Evolutionary conservation across 2,113 vertebrate genomes (phyloP), one percentile per base, ranked within the genome.

Genomic region (Notarius lentiginosus): DNA sequence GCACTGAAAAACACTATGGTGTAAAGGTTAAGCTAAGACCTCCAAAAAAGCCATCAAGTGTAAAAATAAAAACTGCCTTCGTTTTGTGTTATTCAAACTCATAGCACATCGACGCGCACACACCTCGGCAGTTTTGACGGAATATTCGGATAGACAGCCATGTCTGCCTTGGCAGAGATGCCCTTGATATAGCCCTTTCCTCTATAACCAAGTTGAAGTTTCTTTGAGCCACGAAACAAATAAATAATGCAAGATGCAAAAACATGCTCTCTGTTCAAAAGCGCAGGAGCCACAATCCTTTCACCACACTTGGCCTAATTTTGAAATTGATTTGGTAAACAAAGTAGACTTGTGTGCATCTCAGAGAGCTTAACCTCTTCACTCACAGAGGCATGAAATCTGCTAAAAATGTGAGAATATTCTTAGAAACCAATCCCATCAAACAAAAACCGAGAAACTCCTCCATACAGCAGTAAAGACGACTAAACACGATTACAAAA

Each of bases 181-280:
- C 75, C 79, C 85, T 82, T 58, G 51, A 60, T n/a, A 22, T 82
- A 18, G 66, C 80, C 58, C 53, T 49, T 63, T 34, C 60, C 30
- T 72, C 27, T 72, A 1, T 34, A 70, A 70, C 61, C 55, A 34
- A 55, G 65, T 17, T 70, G 72, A 34, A 60, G 82, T 18, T 72
- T 72, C 77, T 80, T 56, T 47, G 7, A 58, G 51, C 15, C 76
- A 70, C 34, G 30, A 87, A 87, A 87, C 61, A 83, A 83, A 87
- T 75, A 83, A 87, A 83, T 83, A 75, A 60, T n/a, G 22, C 24
- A 70, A 60, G 1, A 76, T 55, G 27, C 30, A 76, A 24, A 86
- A 86, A 87, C 6, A 56, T 34, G 47, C 9, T 30, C 73, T 66
- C 60, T 66, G 22, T 68, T 79, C 61, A 80, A 53, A 86, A 58